A percentile compares a stretch with the other conserved stretches of the same genome.
Evolutionary conservation across 1,140 invertebrate genomes (phyloP).

Genomic region (Vanessa tameamea): DNA sequence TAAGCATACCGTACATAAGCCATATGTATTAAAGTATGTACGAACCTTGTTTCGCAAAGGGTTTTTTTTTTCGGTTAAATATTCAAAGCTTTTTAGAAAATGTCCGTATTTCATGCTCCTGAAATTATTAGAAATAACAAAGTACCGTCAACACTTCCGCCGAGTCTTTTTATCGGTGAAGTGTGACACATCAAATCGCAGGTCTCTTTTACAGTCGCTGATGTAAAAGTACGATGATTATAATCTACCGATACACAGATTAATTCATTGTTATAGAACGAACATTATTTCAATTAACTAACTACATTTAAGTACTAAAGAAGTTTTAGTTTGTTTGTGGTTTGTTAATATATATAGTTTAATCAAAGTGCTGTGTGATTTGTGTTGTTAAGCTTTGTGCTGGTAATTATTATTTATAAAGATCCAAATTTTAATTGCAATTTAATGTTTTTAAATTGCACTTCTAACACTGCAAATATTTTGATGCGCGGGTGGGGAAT

Average conservation of each 20-base stretch:
- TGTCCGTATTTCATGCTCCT: conserved; percentile 10
- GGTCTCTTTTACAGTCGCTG: not conserved
- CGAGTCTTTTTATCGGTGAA: conserved; percentile 24
- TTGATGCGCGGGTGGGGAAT: no score
- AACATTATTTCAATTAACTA: no score
- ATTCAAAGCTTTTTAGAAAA: conserved; percentile 19
- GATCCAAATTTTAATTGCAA: no score
- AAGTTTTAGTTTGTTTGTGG: no score
- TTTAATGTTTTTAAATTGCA: no score
- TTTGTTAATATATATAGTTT: no score
- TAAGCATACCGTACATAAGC: conserved; percentile 54
- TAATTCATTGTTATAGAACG: no score
- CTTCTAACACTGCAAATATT: no score
- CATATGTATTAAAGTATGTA: conserved; percentile 56
- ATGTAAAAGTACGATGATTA: not conserved
- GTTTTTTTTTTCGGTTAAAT: conserved; percentile 38
- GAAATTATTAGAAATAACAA: conserved; percentile 2
- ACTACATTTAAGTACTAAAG: no score
- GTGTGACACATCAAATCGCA: not conserved
- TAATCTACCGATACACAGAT: not conserved
- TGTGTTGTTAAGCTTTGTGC: no score
- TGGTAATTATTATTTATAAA: no score
- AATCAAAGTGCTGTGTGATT: no score
- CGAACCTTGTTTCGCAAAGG: conserved; percentile 73
- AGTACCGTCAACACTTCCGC: conserved; percentile 22